Conservation (phyloP, 1,140 invertebrate genomes). For the Drosophila ambigua region DNA sequence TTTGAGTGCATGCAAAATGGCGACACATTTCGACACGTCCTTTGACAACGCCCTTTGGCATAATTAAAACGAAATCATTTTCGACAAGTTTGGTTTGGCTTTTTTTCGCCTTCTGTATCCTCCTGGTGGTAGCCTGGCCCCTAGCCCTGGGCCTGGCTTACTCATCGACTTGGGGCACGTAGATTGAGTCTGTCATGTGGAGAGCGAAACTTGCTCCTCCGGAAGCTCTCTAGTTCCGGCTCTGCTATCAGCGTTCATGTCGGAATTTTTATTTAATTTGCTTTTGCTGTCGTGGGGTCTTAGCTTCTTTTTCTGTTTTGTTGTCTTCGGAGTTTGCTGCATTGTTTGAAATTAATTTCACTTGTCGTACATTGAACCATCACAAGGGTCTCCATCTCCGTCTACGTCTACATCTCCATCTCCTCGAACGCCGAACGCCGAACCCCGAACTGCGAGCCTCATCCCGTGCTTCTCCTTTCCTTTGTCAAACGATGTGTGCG, state of each 20-base stretch:
- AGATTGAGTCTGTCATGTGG: slow-evolving; percentile 52
- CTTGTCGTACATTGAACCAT: slow-evolving; percentile 67
- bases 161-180: slow-evolving; percentile 47
- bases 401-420: no score
- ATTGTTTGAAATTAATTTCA: slow-evolving; percentile 82
- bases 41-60: slow-evolving; percentile 66
- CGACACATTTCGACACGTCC: slow-evolving; percentile 73
- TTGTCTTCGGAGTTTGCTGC: slow-evolving; percentile 68
- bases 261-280: slow-evolving; percentile 82
- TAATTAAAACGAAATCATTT: slow-evolving; percentile 81
- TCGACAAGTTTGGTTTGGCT: slow-evolving; percentile 69
- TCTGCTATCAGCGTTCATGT: slow-evolving; percentile 44
- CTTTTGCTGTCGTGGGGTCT: slow-evolving; percentile 55
- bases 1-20: slow-evolving; percentile 67
- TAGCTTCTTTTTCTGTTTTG: slow-evolving; percentile 36
- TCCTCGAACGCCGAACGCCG: no score
- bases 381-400: slow-evolving; percentile 30
- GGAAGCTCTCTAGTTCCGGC: slow-evolving; percentile 35
- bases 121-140: slow-evolving; percentile 13
- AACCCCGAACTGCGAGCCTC: neutral
- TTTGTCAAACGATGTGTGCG: slow-evolving; percentile 46
- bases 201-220: slow-evolving; percentile 32
- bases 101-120: slow-evolving; percentile 26
- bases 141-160: slow-evolving; percentile 8
- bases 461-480: neutral